Evolutionary conservation across 2,797 vertebrate genomes (phyloP), one percentile per base, ranked within the genome.

Genomic region (Galagoides demidoff): DNA sequence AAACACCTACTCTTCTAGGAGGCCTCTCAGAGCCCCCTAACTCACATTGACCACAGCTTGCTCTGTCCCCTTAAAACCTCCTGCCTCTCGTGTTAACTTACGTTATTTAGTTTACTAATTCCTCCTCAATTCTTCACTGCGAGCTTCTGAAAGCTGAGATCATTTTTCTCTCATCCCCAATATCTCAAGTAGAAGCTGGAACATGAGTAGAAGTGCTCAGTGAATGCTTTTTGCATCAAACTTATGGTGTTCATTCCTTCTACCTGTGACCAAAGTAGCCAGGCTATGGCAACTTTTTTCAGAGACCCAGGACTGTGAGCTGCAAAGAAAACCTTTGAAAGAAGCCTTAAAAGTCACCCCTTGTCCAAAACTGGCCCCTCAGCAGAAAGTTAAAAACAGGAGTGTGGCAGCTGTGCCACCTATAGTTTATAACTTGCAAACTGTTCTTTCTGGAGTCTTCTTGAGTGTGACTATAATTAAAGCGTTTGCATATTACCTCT

Each of bases 401-500:
- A 17, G 1, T 66, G 61, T 6, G 85, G 86, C 71, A 81, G 85
- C 66, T 85, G 17, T 55, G 87, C 8, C 1, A 13, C 96, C 93
- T 70, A 89, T 71, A 68, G 73, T 49, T 97, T 97, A 49, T 97
- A 96, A 96, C 95, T 95, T 95, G 81, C 85, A 91, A 98, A 95
- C 95, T 96, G 97, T 98, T 98, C 92, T 91, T 98, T 98, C 89
- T 73, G 97, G 95, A 93, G 85, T 92, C 73, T 64, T 86, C 95
- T 97, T 71, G 92, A 97, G 86, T 96, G 88, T 97, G 97, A 98
- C 97, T 97, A 97, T 97, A 98, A 99, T 98, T 98, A 98, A 86
- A 97, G 89, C 92, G 88, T 97, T 83, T 89, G 97, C 98, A 97
- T 98, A 98, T 98, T 98, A 95, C 96, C 93, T 92, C 87, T 98